A percentile compares a stretch with the other conserved stretches of the same genome.
These are phyloP conservation scores for Drosophila santomea DNA, from an alignment of 1,140 invertebrate species.

Conservation along the genomic window DNA sequence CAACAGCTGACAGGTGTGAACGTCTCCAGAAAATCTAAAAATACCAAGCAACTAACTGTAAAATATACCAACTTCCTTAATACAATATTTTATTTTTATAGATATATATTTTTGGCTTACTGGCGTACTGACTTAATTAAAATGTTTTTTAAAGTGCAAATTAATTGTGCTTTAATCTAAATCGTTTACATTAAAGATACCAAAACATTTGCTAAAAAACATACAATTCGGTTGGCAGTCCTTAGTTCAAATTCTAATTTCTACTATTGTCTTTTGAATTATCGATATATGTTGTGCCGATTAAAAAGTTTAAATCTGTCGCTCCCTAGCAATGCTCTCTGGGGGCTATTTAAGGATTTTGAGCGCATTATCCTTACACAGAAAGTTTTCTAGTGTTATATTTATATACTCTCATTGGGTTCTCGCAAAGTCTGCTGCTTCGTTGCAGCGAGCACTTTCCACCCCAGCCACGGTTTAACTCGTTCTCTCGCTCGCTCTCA, in stretches of 20 bases:
- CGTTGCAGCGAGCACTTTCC: slow-evolving; percentile 36
- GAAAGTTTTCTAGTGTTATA: background rate
- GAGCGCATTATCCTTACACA: background rate
- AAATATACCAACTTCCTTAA: slow-evolving; percentile 9
- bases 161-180: background rate
- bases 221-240: too few relatives aligned
- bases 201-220: too few relatives aligned
- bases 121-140: too few relatives aligned
- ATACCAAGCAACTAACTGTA: too few relatives aligned
- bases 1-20: slow-evolving; percentile 59
- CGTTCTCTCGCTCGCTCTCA: slow-evolving; percentile 26
- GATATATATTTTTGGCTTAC: too few relatives aligned
- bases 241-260: too few relatives aligned
- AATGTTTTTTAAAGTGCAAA: too few relatives aligned
- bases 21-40: background rate
- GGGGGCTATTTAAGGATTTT: background rate
- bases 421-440: slow-evolving; percentile 63
- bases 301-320: background rate
- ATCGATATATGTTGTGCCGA: background rate
- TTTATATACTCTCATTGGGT: background rate
- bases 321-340: background rate
- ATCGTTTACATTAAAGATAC: background rate
- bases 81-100: background rate
- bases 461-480: slow-evolving; percentile 36
- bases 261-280: background rate